A percentile compares a stretch with the other conserved stretches of the same genome.
Evolutionary conservation across 2,888 invertebrate species (phyloP).

Genomic region (Chouioia cunea): DNA sequence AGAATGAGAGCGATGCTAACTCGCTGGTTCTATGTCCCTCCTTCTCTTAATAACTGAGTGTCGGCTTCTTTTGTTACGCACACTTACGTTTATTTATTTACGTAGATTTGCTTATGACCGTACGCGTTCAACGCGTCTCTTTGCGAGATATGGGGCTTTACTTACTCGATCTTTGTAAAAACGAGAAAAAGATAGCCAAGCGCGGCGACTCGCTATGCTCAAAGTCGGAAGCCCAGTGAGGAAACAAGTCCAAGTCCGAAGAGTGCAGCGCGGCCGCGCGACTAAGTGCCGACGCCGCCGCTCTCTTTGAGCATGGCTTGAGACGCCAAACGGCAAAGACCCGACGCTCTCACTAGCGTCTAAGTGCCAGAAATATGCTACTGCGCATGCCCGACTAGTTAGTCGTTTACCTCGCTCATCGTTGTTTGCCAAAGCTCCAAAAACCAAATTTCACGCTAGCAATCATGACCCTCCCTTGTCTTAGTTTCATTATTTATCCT

Average conservation of each 20-base stretch:
- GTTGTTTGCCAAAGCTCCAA: too few species aligned
- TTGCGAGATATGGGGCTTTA: slow-evolving; percentile 10
- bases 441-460: too few species aligned
- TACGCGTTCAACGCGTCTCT: too few species aligned
- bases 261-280: slow-evolving; percentile 43
- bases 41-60: too few species aligned
- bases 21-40: slow-evolving; percentile 25
- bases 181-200: not conserved
- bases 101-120: too few species aligned
- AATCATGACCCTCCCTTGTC: too few species aligned
- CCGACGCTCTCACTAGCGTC: slow-evolving; percentile 59
- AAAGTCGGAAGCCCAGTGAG: slow-evolving; percentile 29
- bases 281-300: slow-evolving; percentile 39
- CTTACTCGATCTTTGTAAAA: not conserved
- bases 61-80: too few species aligned
- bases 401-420: too few species aligned
- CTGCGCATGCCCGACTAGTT: slow-evolving; percentile 72
- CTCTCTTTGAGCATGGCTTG: slow-evolving; percentile 6
- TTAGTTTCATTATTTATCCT: too few species aligned
- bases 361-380: slow-evolving; percentile 74
- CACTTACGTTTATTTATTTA: slow-evolving; percentile 45
- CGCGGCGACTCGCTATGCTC: slow-evolving; percentile 12
- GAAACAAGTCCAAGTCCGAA: slow-evolving; percentile 38
- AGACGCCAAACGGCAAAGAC: slow-evolving; percentile 36
- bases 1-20: slow-evolving; percentile 29